Evolutionary conservation across 1,140 invertebrate genomes (phyloP).

Genomic region (Lordiphosa collinella): DNA sequence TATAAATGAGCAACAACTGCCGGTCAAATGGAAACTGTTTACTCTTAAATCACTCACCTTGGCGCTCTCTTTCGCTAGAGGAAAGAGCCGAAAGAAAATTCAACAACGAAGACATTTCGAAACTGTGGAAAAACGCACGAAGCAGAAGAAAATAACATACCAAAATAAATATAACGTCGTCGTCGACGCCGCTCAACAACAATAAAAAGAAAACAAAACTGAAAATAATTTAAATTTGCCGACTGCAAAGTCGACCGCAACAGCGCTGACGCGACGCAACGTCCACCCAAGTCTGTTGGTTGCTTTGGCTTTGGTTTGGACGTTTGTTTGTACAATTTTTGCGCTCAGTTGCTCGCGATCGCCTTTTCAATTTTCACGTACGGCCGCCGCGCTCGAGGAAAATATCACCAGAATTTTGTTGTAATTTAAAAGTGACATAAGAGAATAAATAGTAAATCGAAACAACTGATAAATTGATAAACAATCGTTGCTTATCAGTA

Average conservation of each 20-base stretch:
- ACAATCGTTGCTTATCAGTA: slow-evolving; percentile 38
- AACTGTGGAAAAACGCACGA: slow-evolving; percentile 9
- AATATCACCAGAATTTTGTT: background rate
- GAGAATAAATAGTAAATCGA: slow-evolving; percentile 33
- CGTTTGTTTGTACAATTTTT: slow-evolving; percentile 69
- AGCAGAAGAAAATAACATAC: slow-evolving; percentile 50
- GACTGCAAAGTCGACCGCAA: slow-evolving; percentile 27
- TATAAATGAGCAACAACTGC: slow-evolving; percentile 10
- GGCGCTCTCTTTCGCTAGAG: slow-evolving; percentile 14
- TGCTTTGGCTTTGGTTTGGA: slow-evolving; percentile 21
- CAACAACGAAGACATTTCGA: slow-evolving; percentile 30
- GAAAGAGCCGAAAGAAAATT: slow-evolving; percentile 27
- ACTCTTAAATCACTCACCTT: slow-evolving; percentile 5
- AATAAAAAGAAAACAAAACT: slow-evolving; percentile 54
- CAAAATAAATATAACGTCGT: slow-evolving; percentile 65
- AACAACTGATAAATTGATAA: slow-evolving; percentile 45
- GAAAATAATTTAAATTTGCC: slow-evolving; percentile 76
- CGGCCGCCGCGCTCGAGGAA: slow-evolving; percentile 21
- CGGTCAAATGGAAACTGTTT: background rate
- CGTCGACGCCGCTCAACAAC: slow-evolving; percentile 8
- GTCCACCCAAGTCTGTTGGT: slow-evolving; percentile 10
- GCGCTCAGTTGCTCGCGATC: slow-evolving; percentile 77
- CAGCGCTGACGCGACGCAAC: slow-evolving; percentile 15
- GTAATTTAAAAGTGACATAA: background rate
- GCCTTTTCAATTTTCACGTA: slow-evolving; percentile 78